phyloP scores from a whole-genome alignment of 2,113 vertebrate genomes.

The Lutjanus erythropterus region DNA sequence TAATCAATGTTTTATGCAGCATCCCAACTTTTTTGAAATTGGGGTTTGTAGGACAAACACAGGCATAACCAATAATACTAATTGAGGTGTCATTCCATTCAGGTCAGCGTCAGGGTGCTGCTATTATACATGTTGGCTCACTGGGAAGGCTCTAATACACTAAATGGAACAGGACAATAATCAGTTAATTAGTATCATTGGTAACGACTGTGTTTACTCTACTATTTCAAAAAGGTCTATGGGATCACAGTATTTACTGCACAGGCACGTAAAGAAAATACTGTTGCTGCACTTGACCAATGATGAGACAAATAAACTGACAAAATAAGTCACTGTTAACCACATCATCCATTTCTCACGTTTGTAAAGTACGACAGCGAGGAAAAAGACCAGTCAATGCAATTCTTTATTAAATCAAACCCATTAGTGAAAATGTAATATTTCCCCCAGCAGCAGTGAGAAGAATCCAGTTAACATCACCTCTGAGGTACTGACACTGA shows the following conservation, averaged over 20 bases:
- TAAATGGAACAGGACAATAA: too few species aligned
- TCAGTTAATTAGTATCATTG: too few species aligned
- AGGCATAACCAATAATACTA: too few species aligned
- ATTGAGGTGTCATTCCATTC: too few species aligned
- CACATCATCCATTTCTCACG: background rate
- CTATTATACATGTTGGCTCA: too few species aligned
- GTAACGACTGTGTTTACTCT: too few species aligned
- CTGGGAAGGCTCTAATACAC: too few species aligned
- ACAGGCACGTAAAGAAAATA: background rate
- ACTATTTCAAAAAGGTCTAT: too few species aligned
- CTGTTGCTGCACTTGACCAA: background rate
- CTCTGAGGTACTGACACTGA: conserved; percentile 16
- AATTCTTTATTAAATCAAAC: conserved; percentile 67
- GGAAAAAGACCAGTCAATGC: background rate
- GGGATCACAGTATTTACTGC: background rate
- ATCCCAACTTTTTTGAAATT: too few species aligned
- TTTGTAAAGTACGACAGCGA: conserved; percentile 28
- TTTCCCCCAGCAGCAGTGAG: conserved; percentile 23
- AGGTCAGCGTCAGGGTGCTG: too few species aligned
- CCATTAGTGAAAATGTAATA: conserved; percentile 14
- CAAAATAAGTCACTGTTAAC: background rate
- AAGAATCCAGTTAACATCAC: conserved; percentile 43
- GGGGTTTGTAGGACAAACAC: too few species aligned
- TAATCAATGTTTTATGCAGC: too few species aligned
- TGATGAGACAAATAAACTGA: background rate